phyloP scores from a whole-genome alignment of 2,113 vertebrate genomes.

The Amphilophus citrinellus region DNA sequence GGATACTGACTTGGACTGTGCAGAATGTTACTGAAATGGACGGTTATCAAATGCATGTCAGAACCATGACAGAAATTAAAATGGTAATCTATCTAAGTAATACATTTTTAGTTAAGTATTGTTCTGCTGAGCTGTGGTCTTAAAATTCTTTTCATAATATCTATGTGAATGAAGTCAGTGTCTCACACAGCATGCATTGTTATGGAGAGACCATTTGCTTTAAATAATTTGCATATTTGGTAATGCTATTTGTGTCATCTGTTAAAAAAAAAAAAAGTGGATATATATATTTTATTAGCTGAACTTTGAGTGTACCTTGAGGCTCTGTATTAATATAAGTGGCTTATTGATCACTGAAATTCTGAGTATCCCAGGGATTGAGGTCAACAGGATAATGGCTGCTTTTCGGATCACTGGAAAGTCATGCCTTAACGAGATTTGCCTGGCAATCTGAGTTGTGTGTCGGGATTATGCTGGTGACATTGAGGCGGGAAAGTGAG shows the following conservation, averaged over 20 bases:
- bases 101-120: background rate
- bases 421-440: conserved; percentile 87
- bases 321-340: conserved; percentile 60
- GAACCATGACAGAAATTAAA: background rate
- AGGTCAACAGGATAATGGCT: conserved; percentile 80
- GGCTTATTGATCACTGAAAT: conserved; percentile 66
- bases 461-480: conserved; percentile 75
- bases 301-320: background rate
- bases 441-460: conserved; percentile 70
- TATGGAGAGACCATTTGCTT: background rate
- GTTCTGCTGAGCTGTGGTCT: background rate
- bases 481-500: conserved; percentile 65
- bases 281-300: conserved; percentile 17
- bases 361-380: conserved; percentile 66
- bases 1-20: background rate
- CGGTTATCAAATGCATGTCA: background rate
- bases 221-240: background rate
- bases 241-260: background rate
- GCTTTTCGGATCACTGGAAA: conserved; percentile 78
- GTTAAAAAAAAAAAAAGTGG: background rate
- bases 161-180: background rate
- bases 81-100: background rate
- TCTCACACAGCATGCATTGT: background rate
- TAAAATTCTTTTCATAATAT: background rate
- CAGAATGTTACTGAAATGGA: background rate